Conservation (phyloP, 2,888 invertebrate species). For the Zaprionus lineosus region DNA sequence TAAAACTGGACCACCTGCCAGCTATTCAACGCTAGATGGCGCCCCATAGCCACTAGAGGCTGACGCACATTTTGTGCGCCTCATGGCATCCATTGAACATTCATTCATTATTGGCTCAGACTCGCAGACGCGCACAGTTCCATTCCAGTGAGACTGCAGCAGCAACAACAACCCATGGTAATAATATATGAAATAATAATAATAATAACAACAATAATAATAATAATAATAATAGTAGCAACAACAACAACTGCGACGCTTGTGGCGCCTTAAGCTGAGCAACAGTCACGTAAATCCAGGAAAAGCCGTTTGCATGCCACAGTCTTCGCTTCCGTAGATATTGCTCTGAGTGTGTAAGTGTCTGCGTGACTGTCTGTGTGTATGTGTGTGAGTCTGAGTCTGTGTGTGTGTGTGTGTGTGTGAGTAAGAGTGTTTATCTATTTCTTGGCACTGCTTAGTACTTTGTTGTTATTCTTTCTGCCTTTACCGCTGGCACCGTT, state of each 20-base stretch:
- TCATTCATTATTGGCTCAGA: conserved; percentile 28
- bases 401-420: background rate
- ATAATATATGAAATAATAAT: no score
- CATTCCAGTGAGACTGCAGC: conserved; percentile 1
- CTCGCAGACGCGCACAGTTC: conserved; percentile 3
- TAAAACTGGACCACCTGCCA: conserved; percentile 29
- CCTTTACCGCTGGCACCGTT: no score
- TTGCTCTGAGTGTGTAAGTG: no score
- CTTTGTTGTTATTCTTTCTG: conserved; percentile 1
- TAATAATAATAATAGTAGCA: conserved; percentile 9
- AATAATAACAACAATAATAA: conserved; percentile 29
- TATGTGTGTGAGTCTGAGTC: background rate
- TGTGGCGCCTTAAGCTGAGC: conserved; percentile 14
- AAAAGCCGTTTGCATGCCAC: conserved; percentile 24
- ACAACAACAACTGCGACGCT: background rate
- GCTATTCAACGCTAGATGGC: conserved; percentile 18
- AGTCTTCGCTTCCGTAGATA: conserved; percentile 14
- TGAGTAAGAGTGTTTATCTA: conserved; percentile 22
- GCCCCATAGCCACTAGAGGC: conserved; percentile 5
- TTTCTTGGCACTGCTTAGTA: conserved; percentile 18
- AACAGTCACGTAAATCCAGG: conserved; percentile 49
- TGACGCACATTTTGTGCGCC: conserved; percentile 9
- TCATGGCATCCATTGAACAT: conserved; percentile 7
- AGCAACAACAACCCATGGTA: conserved; percentile 10
- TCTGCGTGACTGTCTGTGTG: background rate